Percentiles rank a stretch among this genome's conserved stretches.
Evolutionary conservation across 2,113 vertebrate genomes (phyloP).

Genomic region (Salminus brasiliensis): DNA sequence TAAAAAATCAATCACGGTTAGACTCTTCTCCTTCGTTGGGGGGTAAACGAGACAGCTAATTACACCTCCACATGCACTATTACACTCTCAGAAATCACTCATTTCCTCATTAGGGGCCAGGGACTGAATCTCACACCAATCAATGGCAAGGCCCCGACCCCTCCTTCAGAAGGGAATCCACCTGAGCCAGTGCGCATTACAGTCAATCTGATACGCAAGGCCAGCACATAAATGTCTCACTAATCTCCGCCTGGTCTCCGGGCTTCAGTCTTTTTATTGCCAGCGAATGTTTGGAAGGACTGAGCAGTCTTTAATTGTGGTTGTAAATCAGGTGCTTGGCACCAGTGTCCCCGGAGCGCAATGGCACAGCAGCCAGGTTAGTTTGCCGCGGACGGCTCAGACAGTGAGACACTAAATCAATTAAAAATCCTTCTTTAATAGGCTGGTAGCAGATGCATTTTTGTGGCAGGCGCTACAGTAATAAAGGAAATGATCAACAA

Average conservation of each 20-base stretch:
- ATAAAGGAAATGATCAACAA: conserved; percentile 3
- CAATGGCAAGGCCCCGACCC: conserved; percentile 16
- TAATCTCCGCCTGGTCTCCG: conserved; percentile 52
- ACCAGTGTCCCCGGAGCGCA: conserved; percentile 11
- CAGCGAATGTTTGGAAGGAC: conserved; percentile 50
- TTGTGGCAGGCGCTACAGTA: neutral
- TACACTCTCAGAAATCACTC: conserved; percentile 62
- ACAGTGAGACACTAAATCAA: conserved; percentile 11
- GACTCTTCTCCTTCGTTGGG: neutral
- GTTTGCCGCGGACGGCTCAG: conserved; percentile 9
- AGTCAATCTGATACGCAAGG: conserved; percentile 50
- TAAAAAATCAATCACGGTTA: conserved; percentile 20
- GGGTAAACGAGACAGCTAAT: conserved; percentile 62
- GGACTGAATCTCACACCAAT: conserved; percentile 48
- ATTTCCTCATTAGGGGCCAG: conserved; percentile 62
- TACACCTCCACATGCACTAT: conserved; percentile 57
- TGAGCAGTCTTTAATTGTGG: conserved; percentile 67
- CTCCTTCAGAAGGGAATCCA: conserved; percentile 30
- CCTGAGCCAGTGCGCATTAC: conserved; percentile 41
- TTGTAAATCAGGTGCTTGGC: conserved; percentile 63
- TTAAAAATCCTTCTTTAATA: conserved; percentile 22
- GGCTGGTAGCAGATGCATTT: neutral
- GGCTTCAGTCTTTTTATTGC: conserved; percentile 51
- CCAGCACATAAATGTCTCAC: conserved; percentile 47
- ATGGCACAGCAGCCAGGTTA: neutral